Evolutionary conservation across 2,888 invertebrate genomes (phyloP), one percentile per base, ranked within the genome.

Genomic region (Rosalia funebris): DNA sequence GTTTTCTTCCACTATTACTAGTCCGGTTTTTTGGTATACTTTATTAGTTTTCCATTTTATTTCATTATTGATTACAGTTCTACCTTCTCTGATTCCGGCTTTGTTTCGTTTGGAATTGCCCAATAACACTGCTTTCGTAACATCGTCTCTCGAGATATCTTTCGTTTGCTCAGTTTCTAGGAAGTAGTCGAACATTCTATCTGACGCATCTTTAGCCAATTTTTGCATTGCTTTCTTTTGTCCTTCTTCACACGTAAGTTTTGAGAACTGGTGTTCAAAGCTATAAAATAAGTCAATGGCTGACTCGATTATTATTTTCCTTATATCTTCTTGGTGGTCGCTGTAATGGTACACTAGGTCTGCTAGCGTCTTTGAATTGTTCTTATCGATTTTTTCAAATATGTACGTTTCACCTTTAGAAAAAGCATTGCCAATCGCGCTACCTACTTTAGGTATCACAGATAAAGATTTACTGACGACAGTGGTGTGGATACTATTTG

Each of bases 331-430:
- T 46, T 59, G 61, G 25, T 68, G 60, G 36, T 68, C 66, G 20
- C 63, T 63, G 47, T 58, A 69, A 52, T 65, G 62, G 34, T 65
- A 66, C 1, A 69, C 59, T 9, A 69, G 31, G 32, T 63, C 60
- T 0, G 69, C 63, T 11, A 69, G 32, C 10, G 32, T 58, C 46
- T 46, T 56, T 0, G 69, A 61, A 48, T 66, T 65, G 12, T 60
- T 66, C 44, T 69, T 62, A 34, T 69, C 65, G 5, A 69, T 62
- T 45, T 66, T 63, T 19, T 62, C 47, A 14, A 60, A 52, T 10
- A 68, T 36, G 9, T 34, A 50, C 2, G 58, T 37, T 36, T 68
- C 68, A 0, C 61, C 61, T 20, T 52, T 57, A 37, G 57, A 52
- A 1, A 68, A 14, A 4, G 59, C 62, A 17, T 37, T 34, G 10